These are phyloP conservation scores for Cetonia aurata DNA, from an alignment of 2,888 invertebrate genomes.

Conservation along the genomic window DNA sequence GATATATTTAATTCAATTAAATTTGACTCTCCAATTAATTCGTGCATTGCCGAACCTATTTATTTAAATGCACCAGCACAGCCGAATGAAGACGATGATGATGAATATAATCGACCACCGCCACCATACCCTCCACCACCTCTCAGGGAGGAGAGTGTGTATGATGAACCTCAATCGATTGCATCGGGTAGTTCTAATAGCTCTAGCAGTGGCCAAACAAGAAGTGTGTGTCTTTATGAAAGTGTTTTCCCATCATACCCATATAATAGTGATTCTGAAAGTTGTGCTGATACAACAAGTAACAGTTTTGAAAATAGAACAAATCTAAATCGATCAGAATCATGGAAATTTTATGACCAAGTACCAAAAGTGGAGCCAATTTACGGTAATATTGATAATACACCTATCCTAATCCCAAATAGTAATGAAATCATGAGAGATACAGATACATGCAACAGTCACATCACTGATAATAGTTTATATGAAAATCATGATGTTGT, in stretches of 20 bases:
- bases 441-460: slow-evolving; percentile 3
- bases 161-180: slow-evolving; percentile 69
- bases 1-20: slow-evolving; percentile 75
- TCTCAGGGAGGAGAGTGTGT: slow-evolving; percentile 70
- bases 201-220: slow-evolving; percentile 55
- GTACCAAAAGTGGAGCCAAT: slow-evolving; percentile 51
- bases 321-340: slow-evolving; percentile 40
- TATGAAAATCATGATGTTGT: slow-evolving; percentile 66
- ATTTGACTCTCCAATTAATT: slow-evolving; percentile 72
- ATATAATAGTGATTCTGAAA: slow-evolving; percentile 58
- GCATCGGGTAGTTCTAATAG: slow-evolving; percentile 62
- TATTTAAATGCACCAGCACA: slow-evolving; percentile 53
- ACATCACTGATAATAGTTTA: slow-evolving; percentile 59
- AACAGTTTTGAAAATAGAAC: slow-evolving; percentile 51
- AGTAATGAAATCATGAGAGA: slow-evolving; percentile 36
- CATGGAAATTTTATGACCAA: slow-evolving; percentile 47
- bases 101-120: slow-evolving; percentile 66
- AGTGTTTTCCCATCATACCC: slow-evolving; percentile 66
- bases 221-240: slow-evolving; percentile 63
- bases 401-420: slow-evolving; percentile 56
- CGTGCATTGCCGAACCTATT: slow-evolving; percentile 17
- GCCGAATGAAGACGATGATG: slow-evolving; percentile 47
- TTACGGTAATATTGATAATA: slow-evolving; percentile 58
- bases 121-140: slow-evolving; percentile 74
- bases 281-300: slow-evolving; percentile 53